Base-by-base conservation (phyloP, 2,888 invertebrate species). In the Dasysyrphus tricinctus region DNA sequence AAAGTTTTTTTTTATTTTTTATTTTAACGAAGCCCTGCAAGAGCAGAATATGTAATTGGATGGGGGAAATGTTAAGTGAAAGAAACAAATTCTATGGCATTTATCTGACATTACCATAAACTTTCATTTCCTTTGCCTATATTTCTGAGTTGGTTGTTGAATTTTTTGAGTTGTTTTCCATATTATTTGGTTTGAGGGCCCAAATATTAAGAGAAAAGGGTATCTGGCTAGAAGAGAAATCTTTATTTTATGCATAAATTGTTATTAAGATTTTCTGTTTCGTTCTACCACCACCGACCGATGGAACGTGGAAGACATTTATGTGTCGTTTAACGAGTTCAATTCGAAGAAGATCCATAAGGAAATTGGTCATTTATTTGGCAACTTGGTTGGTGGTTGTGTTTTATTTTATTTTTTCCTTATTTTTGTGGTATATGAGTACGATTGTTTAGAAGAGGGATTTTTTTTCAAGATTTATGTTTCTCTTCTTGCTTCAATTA, bases 61-160 rank as follows among this genome's bases (percentile, higher is more conserved):
- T 78, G 78, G 78, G 78, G 70, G 77, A 86, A 32, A 54, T 54
- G 86, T 86, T 86, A 82, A 86, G 86, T 86, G 85, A 85, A 85
- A 80, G 85, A 85, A 77, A 80, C 80, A 85, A 85, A 80, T 85
- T 85, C 80, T 74, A 78, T 80, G 67, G 77, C 67, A 85, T 85
- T 61, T 86, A 86, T 81, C 86, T 75, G 78, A 86, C 81, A 86
- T 86, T 81, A 86, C 78, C 81, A 82, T 86, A 86, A 86, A 81
- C 72, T 74, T 79, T 37, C 56, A 77, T 81, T 86, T 86, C 81
- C 81, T 72, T 74, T 79, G 78, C 70, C 59, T 69, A 70, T 37
- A 24, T 67, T 75, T 74, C 14, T 1, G 44, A 6, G n/a, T 47
- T 16, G 54, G 44, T 47, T 79, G 86, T 67, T 75, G 81, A 82